Conservation (phyloP, 1,140 invertebrate species). For the Brachionus rubens region DNA sequence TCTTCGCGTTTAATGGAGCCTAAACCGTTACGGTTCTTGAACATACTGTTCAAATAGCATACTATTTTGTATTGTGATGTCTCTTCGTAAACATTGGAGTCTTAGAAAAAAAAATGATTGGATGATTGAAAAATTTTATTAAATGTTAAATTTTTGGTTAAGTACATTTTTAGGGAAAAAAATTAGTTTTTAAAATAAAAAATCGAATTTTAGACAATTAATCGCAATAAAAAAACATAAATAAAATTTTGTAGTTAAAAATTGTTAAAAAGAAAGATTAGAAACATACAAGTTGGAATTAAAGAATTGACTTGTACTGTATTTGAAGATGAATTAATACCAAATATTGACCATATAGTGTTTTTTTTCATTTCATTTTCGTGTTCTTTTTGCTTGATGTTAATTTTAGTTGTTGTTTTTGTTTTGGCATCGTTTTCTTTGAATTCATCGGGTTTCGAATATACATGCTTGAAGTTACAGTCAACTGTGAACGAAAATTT, state of each 20-base stretch:
- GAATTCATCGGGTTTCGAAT: neutral
- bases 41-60: constrained; percentile 14
- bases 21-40: neutral
- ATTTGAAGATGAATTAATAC: constrained; percentile 13
- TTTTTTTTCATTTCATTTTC: neutral
- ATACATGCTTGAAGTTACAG: constrained; percentile 31
- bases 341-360: constrained; percentile 40
- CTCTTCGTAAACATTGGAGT: neutral
- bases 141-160: neutral
- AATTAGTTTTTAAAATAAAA: no score
- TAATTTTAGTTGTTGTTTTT: neutral
- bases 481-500: constrained; percentile 32
- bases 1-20: neutral
- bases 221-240: neutral
- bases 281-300: constrained; percentile 10
- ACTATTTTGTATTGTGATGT: neutral
- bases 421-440: neutral
- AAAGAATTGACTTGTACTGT: neutral
- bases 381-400: neutral
- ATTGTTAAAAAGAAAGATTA: constrained; percentile 2
- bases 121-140: neutral
- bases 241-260: neutral
- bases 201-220: no score
- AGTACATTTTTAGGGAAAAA: no score
- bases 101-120: neutral